A percentile compares a stretch with the other conserved stretches of the same genome.
Evolutionary conservation across 2,888 invertebrate genomes (phyloP).

Genomic region (Lepidocyrtinus sp.): DNA sequence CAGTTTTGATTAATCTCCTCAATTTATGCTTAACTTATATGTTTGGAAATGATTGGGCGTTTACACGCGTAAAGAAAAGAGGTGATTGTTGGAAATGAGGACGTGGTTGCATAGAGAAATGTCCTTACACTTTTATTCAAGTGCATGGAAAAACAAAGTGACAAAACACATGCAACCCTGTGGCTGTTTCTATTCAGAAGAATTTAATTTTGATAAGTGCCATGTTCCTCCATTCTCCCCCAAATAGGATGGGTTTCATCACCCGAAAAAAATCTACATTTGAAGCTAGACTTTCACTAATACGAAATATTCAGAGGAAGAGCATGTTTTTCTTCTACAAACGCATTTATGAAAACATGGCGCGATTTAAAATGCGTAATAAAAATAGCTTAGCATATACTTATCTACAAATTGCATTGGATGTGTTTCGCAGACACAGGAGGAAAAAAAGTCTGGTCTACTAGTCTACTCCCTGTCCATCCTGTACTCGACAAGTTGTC

Average conservation of each 20-base stretch:
- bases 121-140: too few relatives aligned
- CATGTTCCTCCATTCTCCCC: background rate
- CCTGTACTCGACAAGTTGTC: too few relatives aligned
- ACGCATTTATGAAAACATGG: too few relatives aligned
- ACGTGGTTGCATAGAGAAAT: too few relatives aligned
- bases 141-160: conserved; percentile 17
- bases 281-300: background rate
- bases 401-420: too few relatives aligned
- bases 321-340: too few relatives aligned
- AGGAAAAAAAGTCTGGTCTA: too few relatives aligned
- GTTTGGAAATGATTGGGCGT: background rate
- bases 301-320: too few relatives aligned
- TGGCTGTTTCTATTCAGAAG: conserved; percentile 32
- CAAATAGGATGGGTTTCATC: background rate
- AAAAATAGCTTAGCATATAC: too few relatives aligned
- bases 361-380: background rate
- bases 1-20: background rate
- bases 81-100: background rate
- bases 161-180: conserved; percentile 36
- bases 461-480: too few relatives aligned
- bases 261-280: background rate
- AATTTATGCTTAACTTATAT: background rate
- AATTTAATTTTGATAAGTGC: conserved; percentile 54
- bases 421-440: too few relatives aligned
- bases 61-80: background rate